A percentile compares a stretch with the other conserved stretches of the same genome.
phyloP scores from a whole-genome alignment of 2,888 invertebrate species.

The Polydrusus cervinus region DNA sequence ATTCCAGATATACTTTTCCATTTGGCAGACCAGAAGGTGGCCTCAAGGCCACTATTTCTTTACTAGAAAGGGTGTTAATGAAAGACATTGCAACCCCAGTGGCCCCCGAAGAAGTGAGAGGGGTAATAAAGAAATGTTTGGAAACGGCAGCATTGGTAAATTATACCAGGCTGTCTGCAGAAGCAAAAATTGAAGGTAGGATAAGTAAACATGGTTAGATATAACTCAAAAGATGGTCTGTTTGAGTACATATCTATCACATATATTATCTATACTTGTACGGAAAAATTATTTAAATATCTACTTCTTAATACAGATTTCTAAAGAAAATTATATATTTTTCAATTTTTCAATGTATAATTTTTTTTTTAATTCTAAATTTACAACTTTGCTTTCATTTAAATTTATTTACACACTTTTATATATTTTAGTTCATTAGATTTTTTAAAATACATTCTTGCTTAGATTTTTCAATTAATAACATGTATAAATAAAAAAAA shows the following conservation, averaged over 20 bases:
- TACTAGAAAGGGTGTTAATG: constrained; percentile 98
- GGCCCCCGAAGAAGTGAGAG: constrained; percentile 94
- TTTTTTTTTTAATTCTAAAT: no score
- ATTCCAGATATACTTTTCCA: constrained; percentile 92
- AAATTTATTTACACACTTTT: no score
- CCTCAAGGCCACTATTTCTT: constrained; percentile 95
- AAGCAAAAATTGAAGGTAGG: constrained; percentile 97
- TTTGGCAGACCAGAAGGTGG: constrained; percentile 99
- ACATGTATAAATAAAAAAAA: no score
- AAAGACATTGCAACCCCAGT: constrained; percentile 99
- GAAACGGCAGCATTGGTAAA: constrained; percentile 99
- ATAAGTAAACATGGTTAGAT: constrained; percentile 20
- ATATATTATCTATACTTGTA: not conserved
- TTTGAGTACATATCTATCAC: not conserved
- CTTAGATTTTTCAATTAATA: no score
- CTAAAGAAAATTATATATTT: no score
- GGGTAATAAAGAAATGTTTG: constrained; percentile 96
- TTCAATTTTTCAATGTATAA: no score
- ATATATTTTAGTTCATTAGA: no score
- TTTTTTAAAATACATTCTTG: no score
- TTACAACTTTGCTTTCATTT: no score
- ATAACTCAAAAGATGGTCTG: not conserved
- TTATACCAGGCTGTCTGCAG: constrained; percentile 95
- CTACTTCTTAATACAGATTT: no score
- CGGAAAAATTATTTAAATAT: not conserved